Evolutionary conservation across 2,797 vertebrate species (phyloP), one percentile per base, ranked within the genome.

Genomic region (Morus bassanus): DNA sequence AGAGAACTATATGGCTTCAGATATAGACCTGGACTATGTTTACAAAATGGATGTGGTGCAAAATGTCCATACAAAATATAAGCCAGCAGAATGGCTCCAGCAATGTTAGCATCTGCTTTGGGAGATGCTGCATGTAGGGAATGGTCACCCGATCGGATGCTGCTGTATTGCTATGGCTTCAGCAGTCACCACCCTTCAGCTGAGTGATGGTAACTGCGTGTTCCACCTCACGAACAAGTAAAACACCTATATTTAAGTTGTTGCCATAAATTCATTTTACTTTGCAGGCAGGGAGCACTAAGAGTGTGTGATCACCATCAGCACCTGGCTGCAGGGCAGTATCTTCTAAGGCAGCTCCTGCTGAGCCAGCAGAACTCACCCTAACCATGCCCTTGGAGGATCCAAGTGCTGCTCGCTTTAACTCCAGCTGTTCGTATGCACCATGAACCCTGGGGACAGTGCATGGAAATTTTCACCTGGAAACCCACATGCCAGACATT

Each of bases 401-500:
- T 83, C 46, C 46, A 45, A n/a, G 65, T 10, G 18, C 25, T 84
- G n/a, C 39, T 41, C 41, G 23, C 28, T 28, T 92, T 31, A n/a
- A 64, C 56, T 35, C 24, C 74, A 39, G 0, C 33, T 64, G 6
- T 54, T 63, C n/a, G 6, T 19, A 13, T 11, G 16, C 14, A 21
- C 31, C 14, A 7, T 11, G 18, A 39, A 14, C 54, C 18, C 64
- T 64, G 86, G 16, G 50, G 39, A 76, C 10, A 41, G 28, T 7
- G 22, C 28, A 10, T 25, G n/a, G 48, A 56, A 18, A 12, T 37
- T 88, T 82, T 45, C 45, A 45, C 25, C 56, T 60, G 46, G 17
- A 46, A 65, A 64, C 19, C 11, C 41, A 45, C 18, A 45, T 45
- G 43, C 43, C 43, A 45, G 43, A 33, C 0, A 0, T 11, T n/a